Percentiles rank a stretch among this genome's conserved stretches.
Conservation (phyloP, 2,797 vertebrate genomes). For the Onychomys torridus region DNA sequence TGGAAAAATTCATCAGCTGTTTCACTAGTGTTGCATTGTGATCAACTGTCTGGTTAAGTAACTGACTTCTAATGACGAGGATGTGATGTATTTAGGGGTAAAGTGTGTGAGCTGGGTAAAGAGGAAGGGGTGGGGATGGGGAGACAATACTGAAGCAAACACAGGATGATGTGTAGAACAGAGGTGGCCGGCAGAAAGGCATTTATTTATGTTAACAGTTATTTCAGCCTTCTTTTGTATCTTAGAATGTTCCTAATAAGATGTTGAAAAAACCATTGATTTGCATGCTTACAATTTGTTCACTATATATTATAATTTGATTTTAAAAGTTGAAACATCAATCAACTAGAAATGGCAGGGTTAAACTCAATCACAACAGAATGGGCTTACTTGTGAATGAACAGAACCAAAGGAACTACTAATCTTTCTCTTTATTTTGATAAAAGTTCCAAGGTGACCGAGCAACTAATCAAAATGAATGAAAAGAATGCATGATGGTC, state of each 20-base stretch:
- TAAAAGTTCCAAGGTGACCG: background rate
- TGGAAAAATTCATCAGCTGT: background rate
- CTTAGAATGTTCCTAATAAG: conserved; percentile 9
- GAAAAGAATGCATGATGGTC: background rate
- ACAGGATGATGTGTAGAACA: rapidly evolving
- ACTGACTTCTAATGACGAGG: background rate
- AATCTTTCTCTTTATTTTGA: background rate
- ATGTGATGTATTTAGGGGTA: background rate
- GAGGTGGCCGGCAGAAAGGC: rapidly evolving
- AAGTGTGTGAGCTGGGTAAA: background rate
- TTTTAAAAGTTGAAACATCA: background rate
- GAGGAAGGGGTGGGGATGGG: background rate
- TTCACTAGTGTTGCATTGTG: background rate
- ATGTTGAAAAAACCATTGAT: background rate
- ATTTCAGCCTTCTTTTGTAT: background rate
- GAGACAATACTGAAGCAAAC: background rate
- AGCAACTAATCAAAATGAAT: background rate
- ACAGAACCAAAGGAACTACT: too few relatives aligned
- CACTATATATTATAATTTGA: background rate
- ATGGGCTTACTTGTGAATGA: background rate
- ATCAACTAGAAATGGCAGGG: background rate
- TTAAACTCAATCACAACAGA: background rate
- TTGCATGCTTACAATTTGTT: background rate
- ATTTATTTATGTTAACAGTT: background rate
- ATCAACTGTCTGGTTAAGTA: background rate